Percentiles rank a stretch among this genome's conserved stretches.
Conservation (phyloP, 2,797 vertebrate genomes). For the Holocentrus rufus region DNA sequence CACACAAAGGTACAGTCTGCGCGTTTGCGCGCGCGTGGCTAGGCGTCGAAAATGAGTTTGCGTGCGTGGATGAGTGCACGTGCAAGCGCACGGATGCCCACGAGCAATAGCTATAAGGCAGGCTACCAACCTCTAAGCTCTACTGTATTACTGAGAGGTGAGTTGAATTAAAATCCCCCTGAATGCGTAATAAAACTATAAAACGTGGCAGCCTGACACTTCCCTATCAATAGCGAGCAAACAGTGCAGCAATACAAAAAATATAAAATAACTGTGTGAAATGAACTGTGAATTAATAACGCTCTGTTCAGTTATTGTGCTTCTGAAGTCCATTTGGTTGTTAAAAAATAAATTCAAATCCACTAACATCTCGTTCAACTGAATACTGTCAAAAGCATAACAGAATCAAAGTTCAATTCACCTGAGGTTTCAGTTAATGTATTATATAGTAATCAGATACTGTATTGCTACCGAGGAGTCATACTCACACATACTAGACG, state of each 20-base stretch:
- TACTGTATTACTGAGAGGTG: neutral
- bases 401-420: conserved; percentile 22
- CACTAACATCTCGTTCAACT: neutral
- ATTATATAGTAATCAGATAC: conserved; percentile 10
- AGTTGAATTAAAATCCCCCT: neutral
- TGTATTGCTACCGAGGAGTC: conserved; percentile 18
- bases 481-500: conserved; percentile 61
- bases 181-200: neutral
- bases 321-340: neutral
- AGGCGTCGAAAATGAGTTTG: conserved; percentile 21
- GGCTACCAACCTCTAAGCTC: neutral
- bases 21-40: conserved; percentile 7
- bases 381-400: conserved; percentile 16
- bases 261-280: conserved; percentile 1
- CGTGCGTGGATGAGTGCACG: conserved; percentile 26
- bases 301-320: too few relatives aligned
- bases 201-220: neutral
- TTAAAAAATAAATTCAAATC: neutral
- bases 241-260: neutral
- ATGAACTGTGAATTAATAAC: neutral
- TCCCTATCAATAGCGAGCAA: neutral
- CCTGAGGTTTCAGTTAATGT: conserved; percentile 26
- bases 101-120: neutral
- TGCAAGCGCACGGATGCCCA: conserved; percentile 26
- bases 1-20: conserved; percentile 3